phyloP scores from a whole-genome alignment of 2,113 vertebrate genomes.

The Gallinago jamesoni region DNA sequence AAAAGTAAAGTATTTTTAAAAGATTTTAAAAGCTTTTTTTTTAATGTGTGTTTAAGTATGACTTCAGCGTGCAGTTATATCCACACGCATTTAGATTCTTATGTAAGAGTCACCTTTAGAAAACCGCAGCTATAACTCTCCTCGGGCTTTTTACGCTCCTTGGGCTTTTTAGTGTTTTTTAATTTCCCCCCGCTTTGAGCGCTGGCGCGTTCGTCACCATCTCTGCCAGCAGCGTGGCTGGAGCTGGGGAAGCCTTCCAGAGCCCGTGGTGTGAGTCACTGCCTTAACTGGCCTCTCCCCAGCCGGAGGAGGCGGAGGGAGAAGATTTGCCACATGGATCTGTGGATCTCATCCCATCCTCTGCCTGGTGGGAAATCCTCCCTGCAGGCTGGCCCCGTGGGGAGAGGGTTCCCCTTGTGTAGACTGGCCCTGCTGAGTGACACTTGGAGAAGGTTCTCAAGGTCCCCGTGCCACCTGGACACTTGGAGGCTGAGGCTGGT shows the following conservation, averaged over 20 bases:
- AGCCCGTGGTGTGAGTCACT: not conserved
- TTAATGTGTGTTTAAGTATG: not conserved
- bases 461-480: not conserved
- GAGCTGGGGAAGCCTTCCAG: not conserved
- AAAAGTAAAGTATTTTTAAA: not conserved
- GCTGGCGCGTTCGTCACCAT: not conserved
- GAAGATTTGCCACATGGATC: not conserved
- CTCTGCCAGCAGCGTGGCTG: not conserved
- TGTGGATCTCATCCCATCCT: accelerated
- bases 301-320: not conserved
- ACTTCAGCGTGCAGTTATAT: not conserved
- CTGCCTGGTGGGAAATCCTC: not conserved
- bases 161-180: not conserved
- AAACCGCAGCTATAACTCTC: not conserved
- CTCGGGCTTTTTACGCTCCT: not conserved
- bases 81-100: not conserved
- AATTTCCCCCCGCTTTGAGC: not conserved
- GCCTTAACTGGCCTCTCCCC: accelerated
- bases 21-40: not conserved
- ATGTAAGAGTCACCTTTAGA: not conserved
- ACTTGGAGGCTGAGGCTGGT: accelerated
- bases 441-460: not conserved
- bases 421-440: not conserved
- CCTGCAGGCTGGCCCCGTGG: accelerated
- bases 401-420: no score